A percentile compares a stretch with the other conserved stretches of the same genome.
phyloP scores from a whole-genome alignment of 1,140 invertebrate species.

The Brachionus angularis region DNA sequence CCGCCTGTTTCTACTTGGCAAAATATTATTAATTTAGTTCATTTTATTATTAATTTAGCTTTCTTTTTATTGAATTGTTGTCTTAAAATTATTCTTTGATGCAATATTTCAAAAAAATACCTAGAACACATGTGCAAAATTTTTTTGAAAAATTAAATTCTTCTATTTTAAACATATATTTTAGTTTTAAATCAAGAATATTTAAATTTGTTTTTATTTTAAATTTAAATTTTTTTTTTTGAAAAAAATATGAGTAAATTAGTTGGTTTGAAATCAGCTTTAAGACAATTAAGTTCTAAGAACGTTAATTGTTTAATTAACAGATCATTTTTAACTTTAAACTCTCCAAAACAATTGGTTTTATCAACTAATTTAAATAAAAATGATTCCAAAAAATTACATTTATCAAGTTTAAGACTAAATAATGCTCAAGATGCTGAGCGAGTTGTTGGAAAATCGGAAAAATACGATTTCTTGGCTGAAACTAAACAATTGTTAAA shows the following conservation, averaged over 20 bases:
- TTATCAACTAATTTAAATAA: too few species aligned
- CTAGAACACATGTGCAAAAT: background rate
- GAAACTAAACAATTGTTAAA: constrained; percentile 90
- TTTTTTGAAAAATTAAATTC: too few species aligned
- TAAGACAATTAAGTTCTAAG: constrained; percentile 1
- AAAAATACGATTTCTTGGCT: constrained; percentile 74
- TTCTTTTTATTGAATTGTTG: too few species aligned
- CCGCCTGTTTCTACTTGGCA: too few species aligned
- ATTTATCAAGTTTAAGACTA: background rate
- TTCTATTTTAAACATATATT: too few species aligned
- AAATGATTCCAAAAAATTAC: constrained; percentile 4
- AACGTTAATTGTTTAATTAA: background rate
- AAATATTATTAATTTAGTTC: too few species aligned
- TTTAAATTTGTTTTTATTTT: too few species aligned
- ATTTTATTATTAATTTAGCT: too few species aligned
- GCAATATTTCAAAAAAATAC: constrained; percentile 24
- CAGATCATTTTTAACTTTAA: constrained; percentile 13
- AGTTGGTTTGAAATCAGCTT: background rate
- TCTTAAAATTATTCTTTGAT: background rate
- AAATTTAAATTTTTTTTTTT: background rate
- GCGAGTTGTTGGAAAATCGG: constrained; percentile 29
- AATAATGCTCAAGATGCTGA: constrained; percentile 1
- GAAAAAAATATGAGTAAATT: constrained; percentile 35
- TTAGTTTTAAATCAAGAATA: too few species aligned
- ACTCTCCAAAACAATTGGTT: too few species aligned